Conservation (phyloP, 2,797 vertebrate genomes). For the Myiotriccus ornatus region DNA sequence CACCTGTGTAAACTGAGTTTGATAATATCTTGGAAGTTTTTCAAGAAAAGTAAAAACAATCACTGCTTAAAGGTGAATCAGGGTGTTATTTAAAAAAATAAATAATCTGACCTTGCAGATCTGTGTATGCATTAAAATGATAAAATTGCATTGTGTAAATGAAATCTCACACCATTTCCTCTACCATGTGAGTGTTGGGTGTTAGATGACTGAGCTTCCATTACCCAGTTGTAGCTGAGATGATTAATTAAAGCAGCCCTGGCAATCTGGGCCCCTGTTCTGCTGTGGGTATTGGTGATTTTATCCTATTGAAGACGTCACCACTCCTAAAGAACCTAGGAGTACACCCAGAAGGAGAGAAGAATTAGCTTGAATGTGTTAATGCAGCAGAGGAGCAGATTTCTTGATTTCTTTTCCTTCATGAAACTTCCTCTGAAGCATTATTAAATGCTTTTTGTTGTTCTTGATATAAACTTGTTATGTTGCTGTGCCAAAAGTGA, state of each 20-base stretch:
- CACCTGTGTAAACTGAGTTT: neutral
- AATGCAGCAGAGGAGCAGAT: neutral
- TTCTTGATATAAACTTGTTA: neutral
- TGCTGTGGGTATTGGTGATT: neutral
- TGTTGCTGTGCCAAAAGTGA: neutral
- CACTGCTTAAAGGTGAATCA: neutral
- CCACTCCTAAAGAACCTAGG: neutral
- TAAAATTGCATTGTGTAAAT: neutral
- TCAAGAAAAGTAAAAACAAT: neutral
- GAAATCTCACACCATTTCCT: neutral
- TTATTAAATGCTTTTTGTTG: neutral
- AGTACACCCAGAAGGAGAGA: neutral
- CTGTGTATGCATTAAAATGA: neutral
- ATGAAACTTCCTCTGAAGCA: neutral
- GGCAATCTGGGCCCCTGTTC: neutral
- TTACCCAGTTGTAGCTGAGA: neutral
- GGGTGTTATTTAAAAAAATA: neutral
- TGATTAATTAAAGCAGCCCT: neutral
- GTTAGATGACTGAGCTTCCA: neutral
- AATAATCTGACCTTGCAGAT: neutral
- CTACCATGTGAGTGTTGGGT: fast-evolving
- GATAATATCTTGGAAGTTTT: neutral
- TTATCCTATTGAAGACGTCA: neutral
- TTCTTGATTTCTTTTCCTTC: neutral
- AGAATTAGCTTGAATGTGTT: neutral